Evolutionary conservation across 2,888 invertebrate genomes (phyloP).

Genomic region (Nomada fucata): DNA sequence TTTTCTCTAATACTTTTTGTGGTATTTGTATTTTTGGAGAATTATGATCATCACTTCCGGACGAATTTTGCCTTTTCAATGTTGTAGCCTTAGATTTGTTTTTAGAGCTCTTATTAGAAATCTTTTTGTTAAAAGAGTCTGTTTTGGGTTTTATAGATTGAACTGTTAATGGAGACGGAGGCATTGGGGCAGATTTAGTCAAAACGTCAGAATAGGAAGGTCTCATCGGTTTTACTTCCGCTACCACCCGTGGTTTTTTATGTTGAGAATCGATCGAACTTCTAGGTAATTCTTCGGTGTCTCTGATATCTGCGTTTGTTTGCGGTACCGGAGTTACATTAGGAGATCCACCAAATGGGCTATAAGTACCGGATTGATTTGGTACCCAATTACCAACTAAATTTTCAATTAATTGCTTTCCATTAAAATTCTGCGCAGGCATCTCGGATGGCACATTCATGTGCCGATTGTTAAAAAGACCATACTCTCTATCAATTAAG

Average conservation of each 20-base stretch:
- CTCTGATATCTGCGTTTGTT: slow-evolving; percentile 68
- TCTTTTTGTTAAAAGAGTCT: slow-evolving; percentile 83
- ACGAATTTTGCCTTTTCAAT: slow-evolving; percentile 86
- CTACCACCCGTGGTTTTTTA: slow-evolving; percentile 90
- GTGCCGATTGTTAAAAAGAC: slow-evolving; percentile 80
- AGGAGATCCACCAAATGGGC: slow-evolving; percentile 88
- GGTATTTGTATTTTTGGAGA: slow-evolving; percentile 80
- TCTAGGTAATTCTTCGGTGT: slow-evolving; percentile 76
- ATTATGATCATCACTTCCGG: slow-evolving; percentile 85
- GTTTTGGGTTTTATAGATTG: slow-evolving; percentile 80
- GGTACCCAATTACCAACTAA: slow-evolving; percentile 90
- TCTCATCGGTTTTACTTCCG: slow-evolving; percentile 94
- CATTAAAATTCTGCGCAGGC: slow-evolving; percentile 76
- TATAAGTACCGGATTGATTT: slow-evolving; percentile 90
- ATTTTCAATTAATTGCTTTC: slow-evolving; percentile 88
- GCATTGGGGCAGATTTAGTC: slow-evolving; percentile 87
- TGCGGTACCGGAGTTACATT: slow-evolving; percentile 80
- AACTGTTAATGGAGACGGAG: slow-evolving; percentile 79
- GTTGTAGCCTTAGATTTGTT: slow-evolving; percentile 83
- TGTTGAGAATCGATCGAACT: slow-evolving; percentile 65
- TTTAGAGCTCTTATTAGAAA: slow-evolving; percentile 82
- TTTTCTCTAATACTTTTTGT: slow-evolving; percentile 81
- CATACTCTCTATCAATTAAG: slow-evolving; percentile 80
- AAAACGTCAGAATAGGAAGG: slow-evolving; percentile 94
- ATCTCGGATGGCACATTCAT: slow-evolving; percentile 72